phyloP scores from a whole-genome alignment of 2,113 vertebrate genomes.

The Cacatua alba region DNA sequence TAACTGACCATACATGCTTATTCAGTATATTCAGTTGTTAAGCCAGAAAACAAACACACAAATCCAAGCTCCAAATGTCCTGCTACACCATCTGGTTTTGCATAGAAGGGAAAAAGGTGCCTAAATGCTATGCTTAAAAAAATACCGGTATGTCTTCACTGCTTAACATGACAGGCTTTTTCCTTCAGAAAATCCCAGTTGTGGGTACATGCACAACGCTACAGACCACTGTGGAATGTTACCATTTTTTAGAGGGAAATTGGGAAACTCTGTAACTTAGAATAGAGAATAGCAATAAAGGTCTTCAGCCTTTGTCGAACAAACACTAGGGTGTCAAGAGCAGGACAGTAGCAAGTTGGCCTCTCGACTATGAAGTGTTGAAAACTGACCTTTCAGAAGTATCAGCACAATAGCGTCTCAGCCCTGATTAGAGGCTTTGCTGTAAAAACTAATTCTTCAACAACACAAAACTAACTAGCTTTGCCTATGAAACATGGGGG shows the following conservation, averaged over 20 bases:
- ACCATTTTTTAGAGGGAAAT: background rate
- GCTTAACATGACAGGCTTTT: background rate
- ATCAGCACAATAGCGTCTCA: background rate
- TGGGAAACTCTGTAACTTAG: background rate
- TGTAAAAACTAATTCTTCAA: background rate
- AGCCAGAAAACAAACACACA: background rate
- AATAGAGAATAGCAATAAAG: background rate
- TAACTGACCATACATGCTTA: background rate
- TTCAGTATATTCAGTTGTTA: background rate
- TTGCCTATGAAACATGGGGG: background rate
- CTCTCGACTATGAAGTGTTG: background rate
- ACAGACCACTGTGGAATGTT: background rate
- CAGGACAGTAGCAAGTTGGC: background rate
- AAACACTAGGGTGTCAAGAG: background rate
- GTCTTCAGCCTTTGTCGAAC: background rate
- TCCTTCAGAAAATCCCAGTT: background rate
- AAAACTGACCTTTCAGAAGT: background rate
- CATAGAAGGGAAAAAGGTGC: background rate
- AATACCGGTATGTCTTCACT: background rate
- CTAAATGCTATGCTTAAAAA: background rate
- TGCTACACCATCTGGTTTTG: background rate
- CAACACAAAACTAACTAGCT: background rate
- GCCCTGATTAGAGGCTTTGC: background rate
- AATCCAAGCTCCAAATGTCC: background rate
- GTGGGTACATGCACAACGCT: background rate